phyloP scores from a whole-genome alignment of 37 sponge, comb jelly and placozoan genomes.

The Cliona cf. orientalis region DNA sequence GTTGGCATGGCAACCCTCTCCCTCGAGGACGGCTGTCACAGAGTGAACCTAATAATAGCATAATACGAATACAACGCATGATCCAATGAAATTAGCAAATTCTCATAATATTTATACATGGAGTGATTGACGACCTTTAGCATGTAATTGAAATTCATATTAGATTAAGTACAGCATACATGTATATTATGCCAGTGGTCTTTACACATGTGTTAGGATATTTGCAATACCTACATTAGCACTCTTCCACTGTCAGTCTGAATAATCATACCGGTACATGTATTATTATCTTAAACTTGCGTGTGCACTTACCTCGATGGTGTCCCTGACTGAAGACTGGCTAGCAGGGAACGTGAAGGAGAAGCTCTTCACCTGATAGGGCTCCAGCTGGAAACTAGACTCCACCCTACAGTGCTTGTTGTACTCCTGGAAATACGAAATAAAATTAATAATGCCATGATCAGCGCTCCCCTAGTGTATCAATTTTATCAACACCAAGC shows the following conservation, averaged over 20 bases:
- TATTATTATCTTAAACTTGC: no score
- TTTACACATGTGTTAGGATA: no score
- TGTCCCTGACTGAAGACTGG: slow-evolving; percentile 23
- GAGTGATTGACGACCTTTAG: no score
- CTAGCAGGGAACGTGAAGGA: slow-evolving; percentile 37
- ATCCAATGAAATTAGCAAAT: no score
- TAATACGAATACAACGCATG: neutral
- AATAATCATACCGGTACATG: no score
- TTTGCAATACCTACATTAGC: no score
- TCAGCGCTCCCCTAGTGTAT: neutral
- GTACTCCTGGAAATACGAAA: slow-evolving; percentile 9
- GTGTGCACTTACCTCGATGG: slow-evolving; percentile 13
- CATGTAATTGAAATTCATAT: no score
- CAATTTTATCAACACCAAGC: neutral
- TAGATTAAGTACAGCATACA: no score
- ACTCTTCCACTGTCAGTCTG: no score
- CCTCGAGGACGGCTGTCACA: slow-evolving; percentile 14
- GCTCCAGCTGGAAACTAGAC: slow-evolving; percentile 17
- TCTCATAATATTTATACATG: no score
- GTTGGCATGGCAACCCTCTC: neutral
- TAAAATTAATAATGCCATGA: neutral
- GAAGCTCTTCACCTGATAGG: neutral
- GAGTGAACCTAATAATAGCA: slow-evolving; percentile 24
- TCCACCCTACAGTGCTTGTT: slow-evolving; percentile 23
- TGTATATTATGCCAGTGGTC: no score